Conservation (phyloP, 2,113 vertebrate species). For the Pipra filicauda region DNA sequence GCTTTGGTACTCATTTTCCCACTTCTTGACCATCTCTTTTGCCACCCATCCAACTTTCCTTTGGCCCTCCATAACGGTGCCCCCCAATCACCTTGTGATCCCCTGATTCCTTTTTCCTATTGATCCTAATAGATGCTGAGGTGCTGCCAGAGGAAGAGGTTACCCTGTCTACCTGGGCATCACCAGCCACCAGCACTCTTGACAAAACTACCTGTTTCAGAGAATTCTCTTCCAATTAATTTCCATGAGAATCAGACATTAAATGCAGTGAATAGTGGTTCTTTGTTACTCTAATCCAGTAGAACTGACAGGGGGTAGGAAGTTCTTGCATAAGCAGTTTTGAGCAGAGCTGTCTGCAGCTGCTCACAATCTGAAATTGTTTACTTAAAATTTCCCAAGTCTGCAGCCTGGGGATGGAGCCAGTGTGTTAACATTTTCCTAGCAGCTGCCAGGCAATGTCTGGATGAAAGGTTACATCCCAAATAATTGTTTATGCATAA, state of each 20-base stretch:
- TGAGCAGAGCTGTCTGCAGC: neutral
- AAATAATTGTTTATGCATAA: neutral
- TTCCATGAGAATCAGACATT: neutral
- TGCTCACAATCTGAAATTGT: neutral
- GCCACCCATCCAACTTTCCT: neutral
- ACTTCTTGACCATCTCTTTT: neutral
- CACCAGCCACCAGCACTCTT: neutral
- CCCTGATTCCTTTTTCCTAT: neutral
- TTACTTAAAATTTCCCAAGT: slow-evolving; percentile 13
- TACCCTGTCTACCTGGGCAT: neutral
- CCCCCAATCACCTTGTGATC: neutral
- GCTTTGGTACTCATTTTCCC: neutral
- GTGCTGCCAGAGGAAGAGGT: neutral
- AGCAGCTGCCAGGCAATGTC: neutral
- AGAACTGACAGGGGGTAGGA: neutral
- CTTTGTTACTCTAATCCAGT: neutral
- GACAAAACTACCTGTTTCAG: neutral
- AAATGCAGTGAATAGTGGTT: neutral
- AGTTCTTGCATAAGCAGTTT: neutral
- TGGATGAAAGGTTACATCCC: slow-evolving; percentile 18
- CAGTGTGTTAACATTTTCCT: neutral
- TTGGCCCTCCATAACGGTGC: neutral
- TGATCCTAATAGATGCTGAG: neutral
- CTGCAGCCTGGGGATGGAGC: neutral
- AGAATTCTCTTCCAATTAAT: neutral